Evolutionary conservation across 2,797 vertebrate genomes (phyloP), one percentile per base, ranked within the genome.

Genomic region (Poecilia picta): DNA sequence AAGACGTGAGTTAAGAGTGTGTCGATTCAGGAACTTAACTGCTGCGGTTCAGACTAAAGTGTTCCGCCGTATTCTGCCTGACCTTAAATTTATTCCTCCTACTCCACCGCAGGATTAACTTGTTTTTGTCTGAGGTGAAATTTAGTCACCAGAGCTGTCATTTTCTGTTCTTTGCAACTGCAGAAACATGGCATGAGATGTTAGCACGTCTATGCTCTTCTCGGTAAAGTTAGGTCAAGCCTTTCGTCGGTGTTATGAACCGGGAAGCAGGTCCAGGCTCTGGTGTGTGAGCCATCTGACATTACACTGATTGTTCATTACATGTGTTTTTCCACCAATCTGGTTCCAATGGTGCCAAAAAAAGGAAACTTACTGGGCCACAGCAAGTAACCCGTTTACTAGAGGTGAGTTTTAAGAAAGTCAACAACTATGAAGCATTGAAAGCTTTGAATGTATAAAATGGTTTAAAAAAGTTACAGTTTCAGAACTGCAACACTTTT

Each of bases 71-170:
- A 41, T 77, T 71, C 62, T 49, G 59, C 20, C 31, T 43, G 72
- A 73, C 66, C 57, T 64, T 80, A 74, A 71, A 59, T 80, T 66
- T 41, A 55, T 75, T 64, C 33, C 53, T 64, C 77, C 62, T 39
- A 49, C 77, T 79, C 28, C 55, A 64, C 33, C 23, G 16, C 59
- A 20, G 68, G 41, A 16, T 72, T 33, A 45, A 53, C n/a, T 43
- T 55, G 76, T 71, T 71, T 41, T 71, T 57, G 49, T 77, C 70
- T 72, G 49, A 57, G 76, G 39, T 39, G 23, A 23, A 59, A 25
- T 57, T 46, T 12, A 23, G 23, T 73, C 70, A 33, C 70, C 39
- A 18, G 43, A 62, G 53, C 72, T 49, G 43, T 77, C 57, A 46
- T 70, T 39, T 49, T 71, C 41, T 16, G 23, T 25, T 46, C 41